Evolutionary conservation across 2,113 vertebrate species (phyloP), one percentile per base, ranked within the genome.

Genomic region (Spilogale gracilis): DNA sequence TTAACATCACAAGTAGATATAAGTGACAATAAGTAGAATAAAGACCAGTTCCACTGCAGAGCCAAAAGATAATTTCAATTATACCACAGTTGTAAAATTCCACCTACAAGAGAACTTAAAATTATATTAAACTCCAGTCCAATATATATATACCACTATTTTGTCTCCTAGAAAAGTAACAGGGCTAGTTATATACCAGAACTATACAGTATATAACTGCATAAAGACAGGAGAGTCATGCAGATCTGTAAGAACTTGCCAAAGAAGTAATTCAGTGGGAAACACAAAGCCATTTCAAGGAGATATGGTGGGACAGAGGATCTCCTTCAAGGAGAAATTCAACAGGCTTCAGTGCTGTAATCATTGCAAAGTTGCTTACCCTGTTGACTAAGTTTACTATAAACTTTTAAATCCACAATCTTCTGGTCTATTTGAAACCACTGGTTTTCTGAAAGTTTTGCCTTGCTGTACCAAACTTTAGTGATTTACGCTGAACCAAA

Each of bases 391-490:
- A 98, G 97, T 58, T 97, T 98, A 97, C 99, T 99, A 97, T 99
- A 99, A 89, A 99, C 99, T 98, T 98, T 99, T 76, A 99, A 81
- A 93, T 99, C 98, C 50, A 99, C 93, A 91, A 99, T 83, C 2
- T 97, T 98, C 94, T 98, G 98, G 93, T 99, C 99, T 21, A 99
- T 97, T 8, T 98, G 98, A 95, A 99, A 99, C 99, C 99, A 99
- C 97, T 98, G 96, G 32, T 98, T 99, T 98, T 99, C 99, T 0
- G 98, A 98, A 69, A 98, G 98, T 58, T 99, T 97, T 27, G 98
- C 97, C 2, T 98, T 99, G 90, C 98, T 99, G 94, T 99, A 99
- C 99, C 99, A 99, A 89, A 99, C 82, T 96, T 98, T 99, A 58
- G 98, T 98, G 90, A 83, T 56, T 45, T 98, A 84, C 23, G 69